Evolutionary conservation across 1,140 invertebrate genomes (phyloP), one percentile per base, ranked within the genome.

Genomic region (Potamilus streckersoni): DNA sequence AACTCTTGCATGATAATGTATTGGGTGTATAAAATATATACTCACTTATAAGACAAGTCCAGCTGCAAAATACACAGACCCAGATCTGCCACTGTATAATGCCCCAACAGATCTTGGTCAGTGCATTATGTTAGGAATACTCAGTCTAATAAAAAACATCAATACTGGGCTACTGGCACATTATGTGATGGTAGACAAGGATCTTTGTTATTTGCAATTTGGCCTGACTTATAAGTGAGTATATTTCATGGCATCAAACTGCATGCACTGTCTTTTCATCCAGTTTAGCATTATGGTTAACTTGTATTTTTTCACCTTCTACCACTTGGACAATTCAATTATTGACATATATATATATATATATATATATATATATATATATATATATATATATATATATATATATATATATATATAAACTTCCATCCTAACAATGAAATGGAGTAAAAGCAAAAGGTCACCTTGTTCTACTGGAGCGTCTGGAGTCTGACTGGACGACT

Each of bases 381-480:
- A 23, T 23, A 23, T 23, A 23, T 23, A 1, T 38, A 38, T 38
- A 23, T 23, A 23, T 23, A 23, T 23, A n/a, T n/a, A n/a, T n/a
- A n/a, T 27, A 27, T 2, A 1, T 27, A 2, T 31, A 31, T 31
- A 3, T 31, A 31, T 31, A 31, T 3, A 31, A 31, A 31, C 27
- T 63, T n/a, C 12, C 27, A 63, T 63, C 17, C 61, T 13, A 63
- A 20, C 27, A 63, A 63, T 63, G 14, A 63, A 19, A 13, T 11
- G 20, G 14, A 71, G 63, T 2, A 56, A 5, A 69, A 65, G 23
- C n/a, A 19, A 65, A 60, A 17, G 66, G 67, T 61, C 62, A 85
- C 84, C 84, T 85, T 19, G 79, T 78, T 67, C 73, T 75, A 74
- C 82, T 85, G 14, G 79, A 80, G 31, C 79, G 72, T 56, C 81